Percentiles rank a stretch among this genome's conserved stretches.
phyloP scores from a whole-genome alignment of 2,888 invertebrate species.

The Rotaria magnacalcarata region DNA sequence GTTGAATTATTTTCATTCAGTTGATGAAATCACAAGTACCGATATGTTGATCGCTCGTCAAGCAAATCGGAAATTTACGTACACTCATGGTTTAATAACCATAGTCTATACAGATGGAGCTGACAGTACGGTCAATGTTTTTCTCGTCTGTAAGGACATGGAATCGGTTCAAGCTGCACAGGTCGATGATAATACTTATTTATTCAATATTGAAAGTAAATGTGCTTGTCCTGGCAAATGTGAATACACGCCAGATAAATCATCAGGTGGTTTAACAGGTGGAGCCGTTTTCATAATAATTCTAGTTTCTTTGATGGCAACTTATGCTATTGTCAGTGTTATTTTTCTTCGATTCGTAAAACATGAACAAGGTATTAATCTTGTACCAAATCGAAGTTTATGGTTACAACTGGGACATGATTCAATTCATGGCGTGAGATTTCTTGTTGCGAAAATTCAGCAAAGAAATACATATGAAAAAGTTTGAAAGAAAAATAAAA shows the following conservation, averaged over 20 bases:
- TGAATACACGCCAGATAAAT: background rate
- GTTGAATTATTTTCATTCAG: background rate
- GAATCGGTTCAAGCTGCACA: background rate
- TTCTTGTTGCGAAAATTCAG: background rate
- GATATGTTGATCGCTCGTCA: background rate
- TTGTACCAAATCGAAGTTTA: background rate
- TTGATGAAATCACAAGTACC: background rate
- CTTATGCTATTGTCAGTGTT: background rate
- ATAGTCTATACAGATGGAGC: background rate
- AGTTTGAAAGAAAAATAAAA: background rate
- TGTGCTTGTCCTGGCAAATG: slow-evolving; percentile 10
- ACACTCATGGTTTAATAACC: background rate
- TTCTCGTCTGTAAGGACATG: background rate
- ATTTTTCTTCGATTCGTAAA: background rate
- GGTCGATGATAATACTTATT: background rate
- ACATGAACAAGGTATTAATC: slow-evolving; percentile 19
- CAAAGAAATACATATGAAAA: background rate
- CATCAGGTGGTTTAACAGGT: background rate
- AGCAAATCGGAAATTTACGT: background rate
- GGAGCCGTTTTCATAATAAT: background rate
- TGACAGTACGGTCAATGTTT: background rate
- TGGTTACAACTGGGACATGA: background rate
- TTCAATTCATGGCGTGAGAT: background rate
- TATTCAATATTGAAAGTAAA: background rate
- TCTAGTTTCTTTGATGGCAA: background rate